Percentiles rank a stretch among this genome's conserved stretches.
phyloP scores from a whole-genome alignment of 2,888 invertebrate genomes.

The Proisotoma minuta region DNA sequence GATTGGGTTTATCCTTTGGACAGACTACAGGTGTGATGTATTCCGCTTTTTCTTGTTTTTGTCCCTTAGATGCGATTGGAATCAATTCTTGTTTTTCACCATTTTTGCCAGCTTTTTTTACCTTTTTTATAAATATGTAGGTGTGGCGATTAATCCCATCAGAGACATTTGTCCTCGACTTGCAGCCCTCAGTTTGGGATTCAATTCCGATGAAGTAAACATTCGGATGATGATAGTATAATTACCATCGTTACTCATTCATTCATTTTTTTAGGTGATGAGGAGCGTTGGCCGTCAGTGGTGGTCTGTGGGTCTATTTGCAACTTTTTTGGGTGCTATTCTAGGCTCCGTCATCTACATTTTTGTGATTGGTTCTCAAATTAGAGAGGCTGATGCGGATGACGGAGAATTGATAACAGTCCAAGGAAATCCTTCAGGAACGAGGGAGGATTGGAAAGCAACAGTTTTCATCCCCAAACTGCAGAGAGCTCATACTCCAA shows the following conservation, averaged over 20 bases:
- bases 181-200: slow-evolving; percentile 55
- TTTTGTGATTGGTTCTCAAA: slow-evolving; percentile 35
- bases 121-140: too few relatives aligned
- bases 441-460: slow-evolving; percentile 18
- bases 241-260: not conserved
- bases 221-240: slow-evolving; percentile 28
- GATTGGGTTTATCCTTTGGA: not conserved
- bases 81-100: too few relatives aligned
- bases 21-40: slow-evolving; percentile 2
- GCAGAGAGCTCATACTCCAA: too few relatives aligned
- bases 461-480: slow-evolving; percentile 28
- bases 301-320: slow-evolving; percentile 43
- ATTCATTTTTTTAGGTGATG: slow-evolving; percentile 3
- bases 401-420: not conserved
- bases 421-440: not conserved
- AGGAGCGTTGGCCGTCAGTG: slow-evolving; percentile 20
- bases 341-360: slow-evolving; percentile 38
- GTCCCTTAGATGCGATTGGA: too few relatives aligned
- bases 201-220: too few relatives aligned
- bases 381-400: slow-evolving; percentile 17
- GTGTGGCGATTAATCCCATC: slow-evolving; percentile 55
- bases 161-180: slow-evolving; percentile 57
- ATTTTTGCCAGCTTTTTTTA: too few relatives aligned
- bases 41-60: too few relatives aligned
- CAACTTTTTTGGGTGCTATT: slow-evolving; percentile 37